Base-by-base conservation (phyloP, 2,888 invertebrate species). In the Melinaea marsaeus region DNA sequence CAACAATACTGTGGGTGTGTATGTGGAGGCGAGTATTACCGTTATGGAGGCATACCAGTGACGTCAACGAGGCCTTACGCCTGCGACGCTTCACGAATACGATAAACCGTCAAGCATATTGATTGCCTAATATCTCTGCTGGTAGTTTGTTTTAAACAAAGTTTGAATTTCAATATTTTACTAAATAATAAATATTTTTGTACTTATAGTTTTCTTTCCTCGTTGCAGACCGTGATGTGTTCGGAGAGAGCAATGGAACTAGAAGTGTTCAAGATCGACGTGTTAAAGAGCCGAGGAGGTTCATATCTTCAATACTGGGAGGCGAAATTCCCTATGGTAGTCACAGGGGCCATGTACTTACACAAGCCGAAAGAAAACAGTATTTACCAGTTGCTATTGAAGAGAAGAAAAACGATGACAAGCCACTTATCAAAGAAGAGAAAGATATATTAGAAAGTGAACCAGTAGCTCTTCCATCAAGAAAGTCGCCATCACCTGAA, bases 321-420 rank as follows among this genome's bases (percentile, higher is more conserved):
- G 96, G 95, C 32, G 95, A 95, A 75, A 92, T 95, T 55, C 96
- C 96, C 4, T 96, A 96, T 74, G 95, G 95, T n/a, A 95, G 95
- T 74, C 90, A 90, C 68, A 91, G 94, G 74, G 93, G 94, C 56
- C 94, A 95, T 79, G 94, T 96, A 3, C 88, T 95, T n/a, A 96
- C 96, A 57, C 93, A 94, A 76, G 96, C 96, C 32, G 95, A 96
- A 84, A 92, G 95, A 69, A 96, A 96, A 86, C 95, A 94, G 76
- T 96, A 95, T 82, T 92, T 93, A 42, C 93, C 94, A 13, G 85
- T 85, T n/a, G 85, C 89, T 9, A 80, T 82, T 48, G 93, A 93
- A 73, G 92, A 92, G 69, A 91, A 93, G 69, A 92, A 93, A 74
- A 72, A 74, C 47, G 90, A 93, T 73, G 90, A 91, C 55, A 86